These are phyloP conservation scores for Ctenochaetus hawaiiensis DNA, from an alignment of 2,797 vertebrate species.

Conservation along the genomic window DNA sequence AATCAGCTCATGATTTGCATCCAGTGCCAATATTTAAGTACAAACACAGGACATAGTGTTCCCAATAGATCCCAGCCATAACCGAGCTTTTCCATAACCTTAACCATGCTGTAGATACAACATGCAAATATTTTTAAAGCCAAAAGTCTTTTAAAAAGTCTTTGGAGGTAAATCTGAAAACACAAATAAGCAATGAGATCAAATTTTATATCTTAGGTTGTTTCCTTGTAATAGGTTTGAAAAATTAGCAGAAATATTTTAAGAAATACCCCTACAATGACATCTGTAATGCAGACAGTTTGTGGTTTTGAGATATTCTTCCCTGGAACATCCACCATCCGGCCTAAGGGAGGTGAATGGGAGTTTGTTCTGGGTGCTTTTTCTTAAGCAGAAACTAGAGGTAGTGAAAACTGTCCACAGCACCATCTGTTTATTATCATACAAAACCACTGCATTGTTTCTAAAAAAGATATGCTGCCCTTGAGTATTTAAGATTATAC, in stretches of 20 bases:
- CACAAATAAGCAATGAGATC: neutral
- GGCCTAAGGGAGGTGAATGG: neutral
- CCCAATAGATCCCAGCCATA: too few relatives aligned
- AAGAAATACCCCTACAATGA: neutral
- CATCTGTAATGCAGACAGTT: neutral
- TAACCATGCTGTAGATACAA: too few relatives aligned
- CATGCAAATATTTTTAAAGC: too few relatives aligned
- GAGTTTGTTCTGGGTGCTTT: neutral
- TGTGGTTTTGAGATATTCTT: constrained; percentile 8
- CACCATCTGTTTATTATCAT: constrained; percentile 13
- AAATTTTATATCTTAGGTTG: neutral
- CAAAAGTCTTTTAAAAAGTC: too few relatives aligned
- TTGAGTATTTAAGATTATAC: neutral
- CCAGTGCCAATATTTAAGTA: constrained; percentile 14
- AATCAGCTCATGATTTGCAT: neutral
- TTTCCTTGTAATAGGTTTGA: neutral
- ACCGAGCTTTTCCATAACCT: too few relatives aligned
- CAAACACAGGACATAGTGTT: neutral
- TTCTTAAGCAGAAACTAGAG: constrained; percentile 9
- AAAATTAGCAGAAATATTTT: neutral
- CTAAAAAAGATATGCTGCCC: neutral
- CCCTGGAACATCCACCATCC: neutral
- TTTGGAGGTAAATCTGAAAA: neutral
- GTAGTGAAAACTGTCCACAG: constrained; percentile 4
- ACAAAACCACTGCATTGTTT: constrained; percentile 9